Evolutionary conservation across 2,888 invertebrate genomes (phyloP), one percentile per base, ranked within the genome.

Genomic region (Epinotia brunnichana): DNA sequence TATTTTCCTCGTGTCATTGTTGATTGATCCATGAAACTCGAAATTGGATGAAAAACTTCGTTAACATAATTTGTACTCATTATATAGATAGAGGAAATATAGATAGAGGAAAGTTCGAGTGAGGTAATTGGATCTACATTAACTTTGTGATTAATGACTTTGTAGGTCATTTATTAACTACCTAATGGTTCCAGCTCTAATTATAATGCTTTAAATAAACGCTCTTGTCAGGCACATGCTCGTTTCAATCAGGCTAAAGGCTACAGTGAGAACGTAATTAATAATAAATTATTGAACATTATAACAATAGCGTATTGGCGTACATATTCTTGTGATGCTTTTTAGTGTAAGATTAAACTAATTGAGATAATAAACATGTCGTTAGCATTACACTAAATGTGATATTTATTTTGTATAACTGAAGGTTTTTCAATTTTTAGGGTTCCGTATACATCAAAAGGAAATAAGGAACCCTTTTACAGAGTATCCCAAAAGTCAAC

Each of bases 121-220:
- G 17, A 10, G 69, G 19, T 63, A 59, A 73, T 73, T 73, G 19
- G 67, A 39, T 69, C 17, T 15, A 35, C 57, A 69, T 53, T 69
- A 29, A 21, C 41, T 53, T 2, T 15, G 17, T 69, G 73, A 73
- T 78, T 80, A 80, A 80, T 81, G 79, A 75, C 71, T 44, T 72
- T 13, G 67, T 56, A 66, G 75, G 73, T 76, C 78, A 78, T 80
- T 80, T 78, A 75, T 74, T 77, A 78, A 83, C 78, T 75, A 75
- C 75, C 75, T 78, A 81, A 82, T 83, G 80, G 80, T 79, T 74
- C 63, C 75, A 78, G 79, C 74, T 74, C 68, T 83, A 81, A 85
- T 84, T 81, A 82, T 72, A 79, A 77, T 77, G 61, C 48, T 77
- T 77, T 80, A 76, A 78, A 74, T 79, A 81, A 82, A 82, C 80